Conservation (phyloP, 1,140 invertebrate genomes). For the Cardiocondyla obscurior region DNA sequence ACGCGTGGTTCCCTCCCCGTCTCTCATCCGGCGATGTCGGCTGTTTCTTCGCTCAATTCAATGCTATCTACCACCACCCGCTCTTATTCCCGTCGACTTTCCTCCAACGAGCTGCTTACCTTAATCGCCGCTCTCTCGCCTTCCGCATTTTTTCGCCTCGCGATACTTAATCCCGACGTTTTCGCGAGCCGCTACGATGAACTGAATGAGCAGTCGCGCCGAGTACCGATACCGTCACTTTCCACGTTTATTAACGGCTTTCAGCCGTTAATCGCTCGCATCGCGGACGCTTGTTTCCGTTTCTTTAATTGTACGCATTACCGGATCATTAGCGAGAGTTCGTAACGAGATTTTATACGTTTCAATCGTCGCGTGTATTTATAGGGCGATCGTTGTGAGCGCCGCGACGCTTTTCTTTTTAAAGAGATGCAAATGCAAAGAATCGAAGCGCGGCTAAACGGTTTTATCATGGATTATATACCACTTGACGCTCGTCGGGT, state of each 20-base stretch:
- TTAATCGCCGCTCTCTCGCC: constrained; percentile 28
- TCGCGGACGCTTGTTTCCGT: background rate
- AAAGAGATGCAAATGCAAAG: constrained; percentile 5
- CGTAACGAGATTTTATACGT: background rate
- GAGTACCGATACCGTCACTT: constrained; percentile 1
- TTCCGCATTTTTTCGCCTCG: constrained; percentile 20
- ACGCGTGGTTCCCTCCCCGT: constrained; percentile 53
- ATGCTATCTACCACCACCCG: background rate
- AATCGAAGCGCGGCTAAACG: constrained; percentile 2
- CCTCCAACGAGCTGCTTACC: constrained; percentile 26
- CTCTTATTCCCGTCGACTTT: constrained; percentile 35
- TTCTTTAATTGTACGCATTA: constrained; percentile 22
- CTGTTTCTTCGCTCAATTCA: background rate
- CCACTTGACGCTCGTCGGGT: constrained; percentile 15
- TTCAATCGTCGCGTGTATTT: background rate
- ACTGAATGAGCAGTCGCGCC: background rate
- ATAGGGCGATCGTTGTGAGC: background rate
- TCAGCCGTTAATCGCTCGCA: background rate
- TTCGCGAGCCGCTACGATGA: background rate
- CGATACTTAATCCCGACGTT: constrained; percentile 15
- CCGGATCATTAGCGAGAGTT: constrained; percentile 2
- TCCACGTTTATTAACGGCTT: background rate
- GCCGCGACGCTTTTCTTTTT: background rate
- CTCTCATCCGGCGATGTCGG: background rate
- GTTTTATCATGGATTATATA: constrained; percentile 2